Percentiles rank a stretch among this genome's conserved stretches.
Conservation (phyloP, 2,888 invertebrate species). For the Rotaria magnacalcarata region DNA sequence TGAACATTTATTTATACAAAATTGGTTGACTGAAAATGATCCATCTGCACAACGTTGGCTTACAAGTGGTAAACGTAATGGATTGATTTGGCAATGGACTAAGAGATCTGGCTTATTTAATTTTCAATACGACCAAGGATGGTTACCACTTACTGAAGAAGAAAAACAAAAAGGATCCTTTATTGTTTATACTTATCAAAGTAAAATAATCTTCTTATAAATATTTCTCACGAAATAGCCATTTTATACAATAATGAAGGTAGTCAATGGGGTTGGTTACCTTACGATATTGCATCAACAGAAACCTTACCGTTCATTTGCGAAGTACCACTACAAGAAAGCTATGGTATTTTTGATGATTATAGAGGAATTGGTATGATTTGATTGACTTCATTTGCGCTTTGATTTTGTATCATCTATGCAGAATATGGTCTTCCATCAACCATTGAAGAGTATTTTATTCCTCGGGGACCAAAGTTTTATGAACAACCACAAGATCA, state of each 20-base stretch:
- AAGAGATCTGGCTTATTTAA: conserved; percentile 39
- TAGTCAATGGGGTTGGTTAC: conserved; percentile 45
- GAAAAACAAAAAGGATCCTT: conserved; percentile 21
- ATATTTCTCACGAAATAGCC: neutral
- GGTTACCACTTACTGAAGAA: conserved; percentile 36
- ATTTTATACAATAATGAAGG: neutral
- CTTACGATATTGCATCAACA: neutral
- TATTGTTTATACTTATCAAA: conserved; percentile 43
- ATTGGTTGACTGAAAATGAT: conserved; percentile 42
- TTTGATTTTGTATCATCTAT: neutral
- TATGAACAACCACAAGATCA: conserved; percentile 44
- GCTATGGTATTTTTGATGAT: conserved; percentile 40
- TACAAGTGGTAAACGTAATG: conserved; percentile 42
- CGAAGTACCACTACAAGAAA: conserved; percentile 43
- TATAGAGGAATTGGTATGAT: conserved; percentile 39
- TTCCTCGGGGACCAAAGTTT: conserved; percentile 45
- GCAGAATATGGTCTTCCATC: conserved; percentile 45
- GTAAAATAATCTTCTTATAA: neutral
- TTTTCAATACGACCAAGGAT: conserved; percentile 41
- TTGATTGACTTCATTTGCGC: neutral
- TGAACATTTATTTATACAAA: conserved; percentile 46
- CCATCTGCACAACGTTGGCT: conserved; percentile 39
- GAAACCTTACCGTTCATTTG: conserved; percentile 42
- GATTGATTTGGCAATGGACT: conserved; percentile 38
- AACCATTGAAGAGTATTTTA: conserved; percentile 41